phyloP scores from a whole-genome alignment of 1,140 invertebrate genomes.

The Trichonephila inaurata region DNA sequence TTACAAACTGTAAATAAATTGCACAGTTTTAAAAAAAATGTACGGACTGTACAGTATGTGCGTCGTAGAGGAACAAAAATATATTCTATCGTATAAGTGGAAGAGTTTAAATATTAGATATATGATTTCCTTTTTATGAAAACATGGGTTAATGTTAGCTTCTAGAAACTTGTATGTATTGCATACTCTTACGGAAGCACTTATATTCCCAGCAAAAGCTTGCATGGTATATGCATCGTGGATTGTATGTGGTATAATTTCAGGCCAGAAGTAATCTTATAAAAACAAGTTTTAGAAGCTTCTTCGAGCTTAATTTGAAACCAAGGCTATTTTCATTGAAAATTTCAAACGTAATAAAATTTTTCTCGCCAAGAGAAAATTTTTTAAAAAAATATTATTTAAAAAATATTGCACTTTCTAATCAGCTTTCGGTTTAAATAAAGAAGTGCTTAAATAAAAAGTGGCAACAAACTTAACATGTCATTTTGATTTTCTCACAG shows the following conservation, averaged over 20 bases:
- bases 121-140: background rate
- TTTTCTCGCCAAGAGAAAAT: background rate
- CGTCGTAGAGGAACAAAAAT: constrained; percentile 48
- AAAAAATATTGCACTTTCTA: constrained; percentile 1
- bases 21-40: constrained; percentile 46
- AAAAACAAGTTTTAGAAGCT: too few relatives aligned
- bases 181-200: constrained; percentile 12
- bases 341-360: background rate
- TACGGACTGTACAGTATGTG: constrained; percentile 19
- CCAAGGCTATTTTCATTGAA: background rate
- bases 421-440: background rate
- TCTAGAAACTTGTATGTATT: constrained; percentile 9
- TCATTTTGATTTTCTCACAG: constrained; percentile 26
- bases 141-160: background rate
- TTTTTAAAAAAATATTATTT: background rate
- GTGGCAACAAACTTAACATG: background rate
- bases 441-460: background rate
- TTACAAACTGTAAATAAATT: constrained; percentile 39
- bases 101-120: background rate
- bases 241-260: background rate
- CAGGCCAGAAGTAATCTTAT: background rate
- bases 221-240: background rate
- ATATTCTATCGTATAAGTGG: background rate
- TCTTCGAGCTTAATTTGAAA: too few relatives aligned
- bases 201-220: background rate